Conservation (phyloP, 2,113 vertebrate species). For the Callionymus lyra region DNA sequence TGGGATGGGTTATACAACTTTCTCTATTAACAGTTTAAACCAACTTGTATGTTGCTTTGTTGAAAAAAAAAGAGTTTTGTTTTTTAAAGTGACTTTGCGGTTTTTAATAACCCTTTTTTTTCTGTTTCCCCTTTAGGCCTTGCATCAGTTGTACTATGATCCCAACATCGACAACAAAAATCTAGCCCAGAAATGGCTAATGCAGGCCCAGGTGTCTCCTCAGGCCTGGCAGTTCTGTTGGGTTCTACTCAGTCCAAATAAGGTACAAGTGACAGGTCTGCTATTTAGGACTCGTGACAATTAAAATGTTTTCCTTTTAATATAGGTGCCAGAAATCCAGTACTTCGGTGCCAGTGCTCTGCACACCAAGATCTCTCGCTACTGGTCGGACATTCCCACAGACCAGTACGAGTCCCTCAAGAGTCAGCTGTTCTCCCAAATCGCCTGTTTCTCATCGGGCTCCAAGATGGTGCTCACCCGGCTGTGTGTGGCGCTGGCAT, state of each 20-base stretch:
- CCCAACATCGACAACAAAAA: constrained; percentile 99
- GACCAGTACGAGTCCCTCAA: constrained; percentile 96
- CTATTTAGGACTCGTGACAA: too few relatives aligned
- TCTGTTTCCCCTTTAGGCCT: constrained; percentile 67
- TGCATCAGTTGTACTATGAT: constrained; percentile 97
- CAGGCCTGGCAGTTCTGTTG: constrained; percentile 99
- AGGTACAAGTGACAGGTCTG: constrained; percentile 51
- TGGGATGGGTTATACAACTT: too few relatives aligned
- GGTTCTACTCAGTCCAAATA: constrained; percentile 87
- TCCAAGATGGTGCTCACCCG: constrained; percentile 97
- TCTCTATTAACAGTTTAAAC: too few relatives aligned
- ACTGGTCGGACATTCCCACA: constrained; percentile 94
- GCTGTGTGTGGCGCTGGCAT: constrained; percentile 91
- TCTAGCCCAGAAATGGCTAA: constrained; percentile 98
- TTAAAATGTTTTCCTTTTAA: background rate
- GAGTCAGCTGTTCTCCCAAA: constrained; percentile 93
- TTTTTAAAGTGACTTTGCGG: too few relatives aligned
- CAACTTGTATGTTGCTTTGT: too few relatives aligned
- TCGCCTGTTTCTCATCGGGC: constrained; percentile 87
- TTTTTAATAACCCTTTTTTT: background rate
- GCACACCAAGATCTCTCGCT: constrained; percentile 97
- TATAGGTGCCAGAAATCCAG: constrained; percentile 92
- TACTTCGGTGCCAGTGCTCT: constrained; percentile 97
- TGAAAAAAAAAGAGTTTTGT: too few relatives aligned
- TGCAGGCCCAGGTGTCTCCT: constrained; percentile 97